Evolutionary conservation across 2,113 vertebrate genomes (phyloP), one percentile per base, ranked within the genome.

Genomic region (Thinocorus orbignyianus): DNA sequence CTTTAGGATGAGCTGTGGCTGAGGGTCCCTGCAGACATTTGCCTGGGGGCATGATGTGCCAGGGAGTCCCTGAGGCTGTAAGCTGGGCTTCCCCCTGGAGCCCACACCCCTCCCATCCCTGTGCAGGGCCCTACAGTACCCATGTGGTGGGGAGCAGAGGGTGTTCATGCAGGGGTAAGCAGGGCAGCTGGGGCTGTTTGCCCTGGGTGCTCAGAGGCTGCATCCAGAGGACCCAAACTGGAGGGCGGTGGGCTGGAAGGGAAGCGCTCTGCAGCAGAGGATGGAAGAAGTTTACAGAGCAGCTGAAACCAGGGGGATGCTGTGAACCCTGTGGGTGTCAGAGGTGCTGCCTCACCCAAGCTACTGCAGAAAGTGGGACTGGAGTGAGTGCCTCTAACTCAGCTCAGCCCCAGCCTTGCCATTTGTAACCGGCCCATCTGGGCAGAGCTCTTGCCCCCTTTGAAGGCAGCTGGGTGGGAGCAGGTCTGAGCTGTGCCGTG

Each of bases 161-260:
- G 17, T 7, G 5, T n/a, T 54, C 2, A 0, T 33, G 51, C 52
- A 31, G 26, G 33, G 6, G 7, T 64, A 64, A 73, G 49, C 22
- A 6, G 2, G 5, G 72, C 44, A 71, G 31, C 37, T 13, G 13
- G 26, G 46, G 10, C 42, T 71, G 12, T 14, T 68, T 51, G 49
- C 49, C 41, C 41, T 31, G n/a, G 24, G 12, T 0, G 0, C 39
- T 73, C 37, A 6, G 31, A 62, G 28, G 5, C 23, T 3, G 0
- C 3, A 2, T 30, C 35, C 1, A 0, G 58, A 39, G 39, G 13
- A 65, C 26, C 13, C 35, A 57, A 72, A 23, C 58, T 60, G 86
- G 25, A 72, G 86, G 25, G 25, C 14, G 10, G 66, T 19, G 35
- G 35, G 10, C 65, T 76, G 49, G 52, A 39, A 90, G 25, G 37